Evolutionary conservation across 1,140 invertebrate genomes (phyloP).

Genomic region (Proctacanthus coquilletti): DNA sequence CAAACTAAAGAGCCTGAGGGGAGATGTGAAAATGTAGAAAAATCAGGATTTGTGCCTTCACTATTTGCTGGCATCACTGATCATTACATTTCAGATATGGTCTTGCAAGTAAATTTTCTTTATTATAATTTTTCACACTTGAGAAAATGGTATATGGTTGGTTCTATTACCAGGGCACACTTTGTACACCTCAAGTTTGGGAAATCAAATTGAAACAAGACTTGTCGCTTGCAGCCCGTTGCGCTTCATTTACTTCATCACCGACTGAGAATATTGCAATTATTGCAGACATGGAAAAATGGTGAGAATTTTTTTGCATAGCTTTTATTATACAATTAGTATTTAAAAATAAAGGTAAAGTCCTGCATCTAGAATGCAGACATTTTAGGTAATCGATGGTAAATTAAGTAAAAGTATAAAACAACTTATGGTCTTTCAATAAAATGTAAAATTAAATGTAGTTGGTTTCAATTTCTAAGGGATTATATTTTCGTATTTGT

Average conservation of each 20-base stretch:
- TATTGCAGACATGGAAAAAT: conserved; percentile 66
- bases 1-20: no score
- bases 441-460: no score
- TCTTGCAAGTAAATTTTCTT: conserved; percentile 39
- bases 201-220: conserved; percentile 34
- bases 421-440: no score
- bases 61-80: conserved; percentile 47
- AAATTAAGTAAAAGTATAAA: no score
- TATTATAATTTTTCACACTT: conserved; percentile 1
- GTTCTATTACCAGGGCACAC: conserved; percentile 18
- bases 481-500: no score
- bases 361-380: no score
- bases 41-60: conserved; percentile 33
- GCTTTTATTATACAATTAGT: neutral
- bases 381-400: no score
- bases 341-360: no score
- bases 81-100: conserved; percentile 61
- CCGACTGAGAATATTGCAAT: conserved; percentile 67
- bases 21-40: conserved; percentile 15
- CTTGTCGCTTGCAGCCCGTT: conserved; percentile 39
- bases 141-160: neutral
- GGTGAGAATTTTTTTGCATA: conserved; percentile 44
- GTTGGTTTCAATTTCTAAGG: no score
- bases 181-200: conserved; percentile 33
- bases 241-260: conserved; percentile 45